Conservation (phyloP, 2,113 vertebrate species). For the Petrocephalus zakoni region DNA sequence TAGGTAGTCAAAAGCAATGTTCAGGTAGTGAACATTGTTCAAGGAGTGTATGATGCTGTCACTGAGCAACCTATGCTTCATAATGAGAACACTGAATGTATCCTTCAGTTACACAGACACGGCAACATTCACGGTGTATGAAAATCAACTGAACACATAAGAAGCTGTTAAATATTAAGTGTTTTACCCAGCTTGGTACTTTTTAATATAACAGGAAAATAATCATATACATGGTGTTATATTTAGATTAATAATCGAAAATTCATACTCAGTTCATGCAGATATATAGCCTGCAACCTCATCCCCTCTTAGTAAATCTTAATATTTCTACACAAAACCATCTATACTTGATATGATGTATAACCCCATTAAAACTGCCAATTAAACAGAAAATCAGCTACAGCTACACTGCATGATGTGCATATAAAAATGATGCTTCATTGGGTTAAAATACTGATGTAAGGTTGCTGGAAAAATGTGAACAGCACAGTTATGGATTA, state of each 20-base stretch:
- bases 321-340: not conserved
- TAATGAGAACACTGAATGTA: not conserved
- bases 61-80: not conserved
- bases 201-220: not conserved
- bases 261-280: not conserved
- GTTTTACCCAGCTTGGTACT: not conserved
- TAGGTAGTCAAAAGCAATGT: not conserved
- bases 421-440: not conserved
- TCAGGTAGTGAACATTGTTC: not conserved
- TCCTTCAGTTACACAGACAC: not conserved
- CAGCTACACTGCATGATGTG: not conserved
- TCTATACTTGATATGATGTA: not conserved
- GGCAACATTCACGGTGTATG: not conserved
- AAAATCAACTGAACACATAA: not conserved
- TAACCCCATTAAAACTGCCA: not conserved
- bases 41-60: not conserved
- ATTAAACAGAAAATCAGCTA: not conserved
- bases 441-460: not conserved
- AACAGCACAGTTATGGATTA: not conserved
- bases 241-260: not conserved
- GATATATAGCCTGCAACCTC: not conserved
- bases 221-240: not conserved
- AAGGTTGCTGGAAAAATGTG: not conserved
- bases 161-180: not conserved
- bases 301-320: not conserved